phyloP scores from a whole-genome alignment of 1,140 invertebrate genomes.

The Drosophila aff. region DNA sequence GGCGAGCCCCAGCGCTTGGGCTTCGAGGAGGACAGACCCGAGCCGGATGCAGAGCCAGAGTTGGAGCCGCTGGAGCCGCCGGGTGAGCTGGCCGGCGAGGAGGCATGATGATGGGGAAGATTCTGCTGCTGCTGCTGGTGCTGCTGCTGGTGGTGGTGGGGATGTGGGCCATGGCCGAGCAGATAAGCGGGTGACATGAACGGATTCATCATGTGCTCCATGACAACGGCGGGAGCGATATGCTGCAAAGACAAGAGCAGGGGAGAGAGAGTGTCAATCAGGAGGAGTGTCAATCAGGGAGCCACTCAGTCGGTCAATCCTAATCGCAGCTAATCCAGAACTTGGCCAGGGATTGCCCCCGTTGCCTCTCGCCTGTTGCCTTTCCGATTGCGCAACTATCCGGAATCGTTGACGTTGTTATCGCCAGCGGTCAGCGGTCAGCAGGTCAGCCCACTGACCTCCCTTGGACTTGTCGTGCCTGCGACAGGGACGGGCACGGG shows the following conservation, averaged over 20 bases:
- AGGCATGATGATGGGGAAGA: constrained; percentile 23
- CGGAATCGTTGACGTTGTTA: constrained; percentile 22
- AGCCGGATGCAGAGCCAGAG: constrained; percentile 1
- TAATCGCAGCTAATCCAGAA: constrained; percentile 50
- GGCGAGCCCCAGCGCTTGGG: constrained; percentile 85
- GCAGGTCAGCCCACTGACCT: constrained; percentile 17
- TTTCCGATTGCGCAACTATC: constrained; percentile 25
- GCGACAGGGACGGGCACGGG: background rate
- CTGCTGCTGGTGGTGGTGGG: constrained; percentile 13
- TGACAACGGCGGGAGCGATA: constrained; percentile 22
- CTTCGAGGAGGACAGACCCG: constrained; percentile 35
- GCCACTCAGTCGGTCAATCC: constrained; percentile 58
- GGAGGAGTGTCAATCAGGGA: constrained; percentile 60
- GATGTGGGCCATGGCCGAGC: constrained; percentile 59
- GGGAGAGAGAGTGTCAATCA: constrained; percentile 5
- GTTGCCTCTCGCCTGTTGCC: background rate
- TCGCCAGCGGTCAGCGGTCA: constrained; percentile 19
- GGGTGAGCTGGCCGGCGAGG: constrained; percentile 74
- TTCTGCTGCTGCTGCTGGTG: constrained; percentile 15
- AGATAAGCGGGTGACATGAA: constrained; percentile 80
- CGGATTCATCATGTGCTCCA: constrained; percentile 82
- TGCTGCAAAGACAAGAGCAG: constrained; percentile 39
- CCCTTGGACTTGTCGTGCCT: constrained; percentile 5
- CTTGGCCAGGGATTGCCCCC: constrained; percentile 8
- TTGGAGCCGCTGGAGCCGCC: constrained; percentile 29